Evolutionary conservation across 2,113 vertebrate species (phyloP), one percentile per base, ranked within the genome.

Genomic region (Pygoscelis antarcticus): DNA sequence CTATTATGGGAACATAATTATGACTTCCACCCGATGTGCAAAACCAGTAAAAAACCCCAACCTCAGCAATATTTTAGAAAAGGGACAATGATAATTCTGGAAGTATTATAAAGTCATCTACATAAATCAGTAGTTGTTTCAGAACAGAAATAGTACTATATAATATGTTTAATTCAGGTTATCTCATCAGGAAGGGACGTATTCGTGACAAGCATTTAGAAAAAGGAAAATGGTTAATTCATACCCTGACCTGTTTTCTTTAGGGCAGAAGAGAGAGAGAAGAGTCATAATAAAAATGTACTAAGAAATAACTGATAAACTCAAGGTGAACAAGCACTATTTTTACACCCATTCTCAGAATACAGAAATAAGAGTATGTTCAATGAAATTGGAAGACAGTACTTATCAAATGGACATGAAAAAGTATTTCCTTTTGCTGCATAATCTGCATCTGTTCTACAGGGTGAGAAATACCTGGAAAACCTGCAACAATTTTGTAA

Each of bases 1-100:
- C 64, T 85, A 68, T 93, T 94, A 91, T 64, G 55, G 62, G 78
- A 87, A 77, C 44, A 66, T 66, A 94, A 93, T 85, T 85, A 80
- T 70, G 70, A 78, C 66, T 87, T 91, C 42, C 83, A 77, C 34
- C 16, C 60, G 71, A n/a, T 46, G 16, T 78, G 27, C n/a, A 64
- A 96, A 78, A 66, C 15, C 55, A 86, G 51, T 70, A 54, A 74
- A 88, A 90, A 90, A 36, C 5, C 0, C 5, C 13, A 68, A 30
- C 11, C 46, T 95, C 74, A 88, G 62, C 89, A 88, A 27, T 83
- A 77, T 80, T 89, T 90, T 77, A 70, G 42, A 66, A 87, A 86
- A 55, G 3, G 13, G 17, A 30, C 0, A 0, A 44, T 82, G 54
- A 72, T 57, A 38, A 32, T 79, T 96, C 69, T 76, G 27, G 30